These are phyloP conservation scores for Euplagia quadripunctaria DNA, from an alignment of 2,888 invertebrate genomes.

Conservation along the genomic window DNA sequence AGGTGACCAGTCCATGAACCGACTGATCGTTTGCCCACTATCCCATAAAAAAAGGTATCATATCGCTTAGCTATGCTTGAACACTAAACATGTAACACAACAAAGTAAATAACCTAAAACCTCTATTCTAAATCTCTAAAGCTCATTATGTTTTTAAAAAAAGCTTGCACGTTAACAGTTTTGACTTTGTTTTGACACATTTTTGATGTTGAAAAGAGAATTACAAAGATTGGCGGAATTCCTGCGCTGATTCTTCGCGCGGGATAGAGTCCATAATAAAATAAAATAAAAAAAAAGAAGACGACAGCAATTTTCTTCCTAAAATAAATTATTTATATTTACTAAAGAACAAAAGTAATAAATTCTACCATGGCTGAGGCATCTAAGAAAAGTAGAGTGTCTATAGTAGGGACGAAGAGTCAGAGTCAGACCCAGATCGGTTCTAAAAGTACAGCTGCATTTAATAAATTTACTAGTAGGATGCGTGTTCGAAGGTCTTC, in stretches of 20 bases:
- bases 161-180: not conserved
- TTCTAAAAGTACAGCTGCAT: not conserved
- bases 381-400: not conserved
- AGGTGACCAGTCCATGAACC: too few relatives aligned
- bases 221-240: too few relatives aligned
- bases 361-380: not conserved
- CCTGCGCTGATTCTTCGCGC: too few relatives aligned
- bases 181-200: not conserved
- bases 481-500: conserved; percentile 66
- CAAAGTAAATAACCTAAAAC: not conserved
- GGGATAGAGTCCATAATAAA: too few relatives aligned
- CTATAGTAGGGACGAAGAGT: not conserved
- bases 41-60: too few relatives aligned
- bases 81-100: too few relatives aligned
- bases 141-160: not conserved
- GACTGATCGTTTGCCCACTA: too few relatives aligned
- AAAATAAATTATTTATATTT: not conserved
- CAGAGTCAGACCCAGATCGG: not conserved
- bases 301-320: not conserved
- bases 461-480: conserved; percentile 65
- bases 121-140: not conserved
- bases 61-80: too few relatives aligned
- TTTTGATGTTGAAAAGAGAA: not conserved
- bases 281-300: too few relatives aligned
- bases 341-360: not conserved